phyloP scores from a whole-genome alignment of 2,113 vertebrate genomes.

The Hippoglossus stenolepis region DNA sequence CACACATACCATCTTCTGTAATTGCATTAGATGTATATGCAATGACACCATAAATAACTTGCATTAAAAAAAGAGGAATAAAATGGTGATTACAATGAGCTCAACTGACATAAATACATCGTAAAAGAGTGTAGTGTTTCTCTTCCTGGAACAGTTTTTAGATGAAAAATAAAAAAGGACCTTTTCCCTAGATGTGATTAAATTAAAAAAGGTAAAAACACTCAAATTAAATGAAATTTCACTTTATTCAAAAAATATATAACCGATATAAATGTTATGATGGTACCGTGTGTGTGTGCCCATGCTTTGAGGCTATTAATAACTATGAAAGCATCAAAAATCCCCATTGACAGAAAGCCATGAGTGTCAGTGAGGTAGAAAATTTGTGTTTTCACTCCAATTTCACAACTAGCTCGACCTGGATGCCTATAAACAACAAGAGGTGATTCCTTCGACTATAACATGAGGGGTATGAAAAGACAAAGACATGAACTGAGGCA shows the following conservation, averaged over 20 bases:
- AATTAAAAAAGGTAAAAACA: too few species aligned
- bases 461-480: constrained; percentile 28
- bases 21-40: too few species aligned
- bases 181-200: too few species aligned
- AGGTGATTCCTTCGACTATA: constrained; percentile 24
- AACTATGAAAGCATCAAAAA: constrained; percentile 60
- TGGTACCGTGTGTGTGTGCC: not conserved
- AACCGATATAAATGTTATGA: not conserved
- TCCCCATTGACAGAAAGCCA: constrained; percentile 52
- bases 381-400: constrained; percentile 34
- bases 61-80: too few species aligned
- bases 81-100: too few species aligned
- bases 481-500: constrained; percentile 34
- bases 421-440: not conserved
- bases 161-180: too few species aligned
- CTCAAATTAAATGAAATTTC: too few species aligned
- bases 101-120: too few species aligned
- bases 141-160: too few species aligned
- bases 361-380: constrained; percentile 56
- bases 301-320: constrained; percentile 24
- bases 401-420: not conserved
- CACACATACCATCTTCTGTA: too few species aligned
- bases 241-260: not conserved
- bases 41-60: too few species aligned
- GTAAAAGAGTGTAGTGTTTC: too few species aligned